Percentiles rank a stretch among this genome's conserved stretches.
Conservation (phyloP, 2,888 invertebrate species). For the Phengaris alcon region DNA sequence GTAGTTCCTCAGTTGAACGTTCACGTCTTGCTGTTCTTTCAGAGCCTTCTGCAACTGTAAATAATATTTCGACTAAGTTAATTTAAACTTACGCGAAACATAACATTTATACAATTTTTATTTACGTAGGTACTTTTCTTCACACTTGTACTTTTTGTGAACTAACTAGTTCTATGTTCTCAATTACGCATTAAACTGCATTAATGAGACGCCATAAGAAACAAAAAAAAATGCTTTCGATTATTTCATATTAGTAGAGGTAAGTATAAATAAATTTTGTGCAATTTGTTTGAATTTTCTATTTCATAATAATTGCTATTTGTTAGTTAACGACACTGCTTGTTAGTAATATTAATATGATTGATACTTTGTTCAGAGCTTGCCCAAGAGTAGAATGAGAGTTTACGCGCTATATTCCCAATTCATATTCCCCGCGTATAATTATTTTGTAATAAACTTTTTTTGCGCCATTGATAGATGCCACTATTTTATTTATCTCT, state of each 20-base stretch:
- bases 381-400: too few relatives aligned
- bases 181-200: too few relatives aligned
- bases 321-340: not conserved
- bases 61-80: constrained; percentile 23
- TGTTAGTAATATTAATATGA: not conserved
- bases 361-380: too few relatives aligned
- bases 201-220: too few relatives aligned
- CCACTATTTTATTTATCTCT: not conserved
- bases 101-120: not conserved
- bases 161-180: too few relatives aligned
- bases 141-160: too few relatives aligned
- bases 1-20: constrained; percentile 93
- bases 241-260: not conserved
- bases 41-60: constrained; percentile 94
- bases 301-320: not conserved
- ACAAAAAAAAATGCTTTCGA: too few relatives aligned
- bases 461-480: not conserved
- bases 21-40: constrained; percentile 97
- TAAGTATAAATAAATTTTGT: not conserved
- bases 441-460: too few relatives aligned
- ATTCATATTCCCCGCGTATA: not conserved
- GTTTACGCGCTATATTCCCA: not conserved
- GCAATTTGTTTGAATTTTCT: not conserved
- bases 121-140: too few relatives aligned
- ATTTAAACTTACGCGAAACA: not conserved